Evolutionary conservation across 2,113 vertebrate genomes (phyloP).

Genomic region (Polypterus senegalus): DNA sequence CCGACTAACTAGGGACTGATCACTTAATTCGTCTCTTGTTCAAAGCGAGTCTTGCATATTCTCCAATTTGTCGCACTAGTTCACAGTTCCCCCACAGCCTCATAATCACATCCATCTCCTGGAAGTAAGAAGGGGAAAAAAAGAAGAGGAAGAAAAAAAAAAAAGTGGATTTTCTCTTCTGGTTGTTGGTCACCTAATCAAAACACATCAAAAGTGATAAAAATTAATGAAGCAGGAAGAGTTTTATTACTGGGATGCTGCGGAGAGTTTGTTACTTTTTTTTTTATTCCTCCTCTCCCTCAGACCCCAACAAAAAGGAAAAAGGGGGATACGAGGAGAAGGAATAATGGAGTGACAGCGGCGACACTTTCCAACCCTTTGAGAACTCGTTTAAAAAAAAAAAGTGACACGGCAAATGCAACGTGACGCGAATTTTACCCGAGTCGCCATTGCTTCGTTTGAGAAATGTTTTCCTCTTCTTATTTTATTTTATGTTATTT

Average conservation of each 20-base stretch:
- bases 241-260: slow-evolving; percentile 12
- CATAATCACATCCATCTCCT: slow-evolving; percentile 48
- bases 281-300: not conserved
- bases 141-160: slow-evolving; percentile 16
- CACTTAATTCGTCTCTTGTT: slow-evolving; percentile 66
- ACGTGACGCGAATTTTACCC: not conserved
- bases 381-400: not conserved
- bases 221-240: slow-evolving; percentile 31
- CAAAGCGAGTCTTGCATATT: slow-evolving; percentile 42
- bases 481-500: not conserved
- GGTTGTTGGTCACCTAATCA: slow-evolving; percentile 27
- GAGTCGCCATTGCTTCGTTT: not conserved
- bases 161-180: slow-evolving; percentile 15
- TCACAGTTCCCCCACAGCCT: slow-evolving; percentile 50
- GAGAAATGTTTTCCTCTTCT: not conserved
- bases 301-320: too few relatives aligned
- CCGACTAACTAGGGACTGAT: slow-evolving; percentile 57
- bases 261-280: not conserved
- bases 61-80: slow-evolving; percentile 52
- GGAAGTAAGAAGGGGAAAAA: slow-evolving; percentile 20
- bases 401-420: not conserved
- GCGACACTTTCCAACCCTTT: not conserved
- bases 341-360: too few relatives aligned
- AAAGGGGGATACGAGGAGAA: too few relatives aligned
- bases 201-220: slow-evolving; percentile 31